Conservation (phyloP, 2,113 vertebrate genomes). For the Calyptomena viridis region DNA sequence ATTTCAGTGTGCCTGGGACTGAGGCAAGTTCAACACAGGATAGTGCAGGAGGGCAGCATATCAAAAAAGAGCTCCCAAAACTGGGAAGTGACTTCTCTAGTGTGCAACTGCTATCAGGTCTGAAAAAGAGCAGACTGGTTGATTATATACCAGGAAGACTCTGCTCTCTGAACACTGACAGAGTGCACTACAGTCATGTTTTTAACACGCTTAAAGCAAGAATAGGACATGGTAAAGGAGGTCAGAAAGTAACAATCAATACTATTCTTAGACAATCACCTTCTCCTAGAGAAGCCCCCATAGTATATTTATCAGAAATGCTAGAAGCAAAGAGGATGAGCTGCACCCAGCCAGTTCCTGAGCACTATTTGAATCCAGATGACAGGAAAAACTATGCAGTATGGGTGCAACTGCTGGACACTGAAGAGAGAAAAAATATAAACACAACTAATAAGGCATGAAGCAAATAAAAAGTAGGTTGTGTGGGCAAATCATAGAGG, state of each 20-base stretch:
- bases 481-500: neutral
- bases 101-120: neutral
- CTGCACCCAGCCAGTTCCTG: neutral
- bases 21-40: neutral
- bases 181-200: neutral
- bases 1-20: fast-evolving
- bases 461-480: neutral
- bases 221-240: neutral
- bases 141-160: neutral
- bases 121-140: neutral
- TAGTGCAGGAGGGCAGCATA: neutral
- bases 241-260: neutral
- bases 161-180: neutral
- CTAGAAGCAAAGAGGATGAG: neutral
- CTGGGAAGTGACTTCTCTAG: neutral
- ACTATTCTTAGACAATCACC: neutral
- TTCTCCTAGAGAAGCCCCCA: neutral
- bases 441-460: neutral
- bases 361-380: neutral
- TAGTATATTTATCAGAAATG: neutral
- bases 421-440: neutral
- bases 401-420: neutral
- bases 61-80: neutral
- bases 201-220: neutral
- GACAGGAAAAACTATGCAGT: neutral